These are phyloP conservation scores for Flexamia atlantica DNA, from an alignment of 2,888 invertebrate species.

Conservation along the genomic window DNA sequence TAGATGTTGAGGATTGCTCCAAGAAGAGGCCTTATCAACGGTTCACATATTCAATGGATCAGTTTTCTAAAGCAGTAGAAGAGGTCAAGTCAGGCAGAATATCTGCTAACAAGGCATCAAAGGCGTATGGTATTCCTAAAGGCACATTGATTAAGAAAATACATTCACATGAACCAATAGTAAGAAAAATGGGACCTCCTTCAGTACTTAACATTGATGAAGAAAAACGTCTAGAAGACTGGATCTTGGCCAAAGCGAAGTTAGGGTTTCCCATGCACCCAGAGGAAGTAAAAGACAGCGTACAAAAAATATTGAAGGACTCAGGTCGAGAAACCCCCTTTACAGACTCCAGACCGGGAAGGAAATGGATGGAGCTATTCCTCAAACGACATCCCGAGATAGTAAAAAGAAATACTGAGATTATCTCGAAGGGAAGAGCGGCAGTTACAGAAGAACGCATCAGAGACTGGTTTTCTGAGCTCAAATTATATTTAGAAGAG, in stretches of 20 bases:
- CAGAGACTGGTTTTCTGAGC: slow-evolving; percentile 68
- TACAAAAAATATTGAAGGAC: slow-evolving; percentile 66
- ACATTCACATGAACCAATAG: slow-evolving; percentile 30
- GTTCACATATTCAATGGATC: slow-evolving; percentile 37
- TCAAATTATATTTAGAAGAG: slow-evolving; percentile 66
- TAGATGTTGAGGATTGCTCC: too few species aligned
- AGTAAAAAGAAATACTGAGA: slow-evolving; percentile 61
- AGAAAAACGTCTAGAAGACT: slow-evolving; percentile 60
- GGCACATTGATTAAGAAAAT: slow-evolving; percentile 39
- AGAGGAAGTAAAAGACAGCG: slow-evolving; percentile 69
- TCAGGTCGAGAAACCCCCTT: slow-evolving; percentile 68
- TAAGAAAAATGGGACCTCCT: slow-evolving; percentile 49
- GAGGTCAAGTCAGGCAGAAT: slow-evolving; percentile 16
- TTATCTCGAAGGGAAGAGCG: slow-evolving; percentile 58
- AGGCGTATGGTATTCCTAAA: slow-evolving; percentile 40
- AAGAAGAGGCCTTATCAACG: slow-evolving; percentile 25
- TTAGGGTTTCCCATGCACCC: slow-evolving; percentile 70
- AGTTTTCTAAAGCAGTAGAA: slow-evolving; percentile 12
- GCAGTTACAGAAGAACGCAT: slow-evolving; percentile 69
- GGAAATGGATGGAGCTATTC: slow-evolving; percentile 70
- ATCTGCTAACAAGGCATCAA: slow-evolving; percentile 23
- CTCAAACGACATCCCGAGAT: slow-evolving; percentile 70
- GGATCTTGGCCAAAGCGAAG: slow-evolving; percentile 68
- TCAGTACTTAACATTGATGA: neutral
- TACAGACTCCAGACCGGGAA: slow-evolving; percentile 68